phyloP scores from a whole-genome alignment of 2,113 vertebrate species.

The Gymnarchus niloticus region DNA sequence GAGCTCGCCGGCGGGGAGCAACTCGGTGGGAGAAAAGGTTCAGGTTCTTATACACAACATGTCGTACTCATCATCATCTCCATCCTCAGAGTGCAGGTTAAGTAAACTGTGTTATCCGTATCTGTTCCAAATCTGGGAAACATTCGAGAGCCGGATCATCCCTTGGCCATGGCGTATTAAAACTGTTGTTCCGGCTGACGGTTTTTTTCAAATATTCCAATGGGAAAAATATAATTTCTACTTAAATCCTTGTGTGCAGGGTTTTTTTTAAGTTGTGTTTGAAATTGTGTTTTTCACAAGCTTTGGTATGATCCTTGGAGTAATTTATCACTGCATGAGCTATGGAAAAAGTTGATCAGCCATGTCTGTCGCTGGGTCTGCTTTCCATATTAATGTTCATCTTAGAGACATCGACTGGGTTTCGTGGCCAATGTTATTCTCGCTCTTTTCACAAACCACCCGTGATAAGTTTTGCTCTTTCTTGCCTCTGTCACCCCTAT shows the following conservation, averaged over 20 bases:
- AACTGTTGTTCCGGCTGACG: no score
- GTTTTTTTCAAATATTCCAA: neutral
- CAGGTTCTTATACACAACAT: neutral
- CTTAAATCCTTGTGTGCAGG: neutral
- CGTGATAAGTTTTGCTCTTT: constrained; percentile 45
- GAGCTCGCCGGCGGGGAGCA: neutral
- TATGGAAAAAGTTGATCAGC: neutral
- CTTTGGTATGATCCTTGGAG: neutral
- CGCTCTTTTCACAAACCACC: constrained; percentile 51
- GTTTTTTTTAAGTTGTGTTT: no score
- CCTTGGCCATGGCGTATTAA: no score
- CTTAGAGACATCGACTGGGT: constrained; percentile 33
- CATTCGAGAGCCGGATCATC: neutral
- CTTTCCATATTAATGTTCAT: neutral
- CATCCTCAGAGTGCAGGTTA: neutral
- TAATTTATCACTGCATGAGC: neutral
- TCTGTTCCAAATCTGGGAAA: neutral
- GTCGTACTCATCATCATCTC: neutral
- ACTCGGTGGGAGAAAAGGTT: neutral
- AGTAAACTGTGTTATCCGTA: neutral
- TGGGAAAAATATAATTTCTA: neutral
- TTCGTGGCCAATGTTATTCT: constrained; percentile 52
- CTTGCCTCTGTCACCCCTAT: constrained; percentile 39
- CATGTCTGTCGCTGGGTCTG: neutral
- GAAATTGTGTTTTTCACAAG: no score